Evolutionary conservation across 2,113 vertebrate genomes (phyloP), one percentile per base, ranked within the genome.

Genomic region (Protobothrops flavoviridis): DNA sequence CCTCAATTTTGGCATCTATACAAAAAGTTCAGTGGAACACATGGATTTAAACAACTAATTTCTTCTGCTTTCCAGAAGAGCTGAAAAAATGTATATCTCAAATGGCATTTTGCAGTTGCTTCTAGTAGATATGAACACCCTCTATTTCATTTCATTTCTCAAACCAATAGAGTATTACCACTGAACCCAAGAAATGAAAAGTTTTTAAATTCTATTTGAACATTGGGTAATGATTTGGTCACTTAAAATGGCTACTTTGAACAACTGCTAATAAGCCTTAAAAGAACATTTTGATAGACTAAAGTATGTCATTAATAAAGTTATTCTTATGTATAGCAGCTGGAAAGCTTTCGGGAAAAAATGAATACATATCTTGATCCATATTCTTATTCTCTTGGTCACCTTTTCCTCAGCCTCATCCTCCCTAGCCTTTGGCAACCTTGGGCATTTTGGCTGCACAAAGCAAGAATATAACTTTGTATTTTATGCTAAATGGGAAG

Each of bases 31-130:
- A 59, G 74, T 94, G 85, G 85, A 95, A 94, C 23, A 89, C 43
- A 10, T 4, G 43, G 69, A 94, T 95, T 94, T 92, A 92, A 96
- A 81, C 55, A 90, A 33, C n/a, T 95, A 92, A 69, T 90, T 90
- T 1, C 69, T 33, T 90, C 52, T 53, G 85, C 26, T n/a, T 95
- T 90, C 17, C 0, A 24, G 90, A 94, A 93, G 55, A 96, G 90
- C n/a, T 90, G 91, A 86, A 91, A 89, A 50, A 93, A 93, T 94
- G 86, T 91, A 23, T 23, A 88, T 55, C 12, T 48, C 81, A 95
- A 92, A 89, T 24, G 23, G 52, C 8, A 43, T 48, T 93, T 91
- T 52, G 92, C 61, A 64, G 85, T n/a, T 61, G 4, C 24, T 90
- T 5, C 57, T 69, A 74, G 87, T 88, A 90, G 48, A 95, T 69